These are phyloP conservation scores for Cebus imitator DNA, from an alignment of 2,113 vertebrate genomes.

Conservation along the genomic window DNA sequence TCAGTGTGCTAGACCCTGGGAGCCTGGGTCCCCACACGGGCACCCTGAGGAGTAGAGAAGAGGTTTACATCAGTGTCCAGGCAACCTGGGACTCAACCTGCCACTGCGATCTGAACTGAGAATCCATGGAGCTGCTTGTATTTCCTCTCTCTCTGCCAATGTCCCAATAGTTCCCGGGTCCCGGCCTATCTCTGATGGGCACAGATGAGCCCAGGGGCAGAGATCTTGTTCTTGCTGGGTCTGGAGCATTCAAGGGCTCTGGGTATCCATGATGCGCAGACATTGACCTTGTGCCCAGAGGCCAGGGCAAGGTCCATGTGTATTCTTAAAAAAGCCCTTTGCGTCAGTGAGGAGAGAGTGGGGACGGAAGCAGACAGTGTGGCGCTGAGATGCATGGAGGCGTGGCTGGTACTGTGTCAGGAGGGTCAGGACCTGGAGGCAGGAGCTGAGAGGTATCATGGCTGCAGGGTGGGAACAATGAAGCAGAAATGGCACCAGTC, in stretches of 20 bases:
- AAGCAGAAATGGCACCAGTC: not conserved
- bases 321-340: not conserved
- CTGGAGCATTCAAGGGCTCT: not conserved
- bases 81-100: not conserved
- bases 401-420: not conserved
- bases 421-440: not conserved
- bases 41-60: not conserved
- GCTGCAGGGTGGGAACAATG: no score
- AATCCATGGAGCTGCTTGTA: not conserved
- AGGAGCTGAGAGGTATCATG: not conserved
- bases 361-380: not conserved
- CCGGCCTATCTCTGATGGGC: not conserved
- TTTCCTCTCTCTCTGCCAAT: not conserved
- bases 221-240: no score
- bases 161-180: not conserved
- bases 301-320: not conserved
- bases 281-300: fast-evolving
- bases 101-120: not conserved
- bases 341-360: no score
- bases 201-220: not conserved
- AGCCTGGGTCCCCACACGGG: not conserved
- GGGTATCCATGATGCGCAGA: not conserved
- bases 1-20: fast-evolving
- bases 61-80: fast-evolving
- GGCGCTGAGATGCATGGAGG: not conserved